These are phyloP conservation scores for Eurytoma adleriae DNA, from an alignment of 2,888 invertebrate species.

Conservation along the genomic window DNA sequence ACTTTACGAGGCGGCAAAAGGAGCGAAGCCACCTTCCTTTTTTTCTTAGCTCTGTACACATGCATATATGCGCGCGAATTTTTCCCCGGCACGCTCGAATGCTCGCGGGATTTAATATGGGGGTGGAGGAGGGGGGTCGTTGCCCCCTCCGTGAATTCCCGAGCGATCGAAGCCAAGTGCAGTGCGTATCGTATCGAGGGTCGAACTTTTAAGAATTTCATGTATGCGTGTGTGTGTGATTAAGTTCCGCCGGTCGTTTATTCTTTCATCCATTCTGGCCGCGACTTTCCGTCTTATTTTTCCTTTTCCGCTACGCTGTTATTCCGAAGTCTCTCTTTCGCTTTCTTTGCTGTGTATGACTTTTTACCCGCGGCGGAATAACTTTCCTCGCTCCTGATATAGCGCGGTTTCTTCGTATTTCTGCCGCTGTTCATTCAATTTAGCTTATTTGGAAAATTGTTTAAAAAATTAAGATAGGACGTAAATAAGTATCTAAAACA, in stretches of 20 bases:
- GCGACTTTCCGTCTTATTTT: constrained; percentile 45
- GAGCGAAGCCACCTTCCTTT: constrained; percentile 29
- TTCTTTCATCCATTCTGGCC: constrained; percentile 29
- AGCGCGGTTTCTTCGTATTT: neutral
- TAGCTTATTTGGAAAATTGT: too few species aligned
- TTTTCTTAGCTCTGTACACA: constrained; percentile 8
- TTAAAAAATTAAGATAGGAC: too few species aligned
- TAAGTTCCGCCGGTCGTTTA: constrained; percentile 62
- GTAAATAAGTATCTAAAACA: too few species aligned
- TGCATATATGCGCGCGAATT: constrained; percentile 55
- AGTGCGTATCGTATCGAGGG: constrained; percentile 22
- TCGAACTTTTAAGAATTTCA: constrained; percentile 67
- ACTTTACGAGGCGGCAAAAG: constrained; percentile 50
- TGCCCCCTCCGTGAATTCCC: constrained; percentile 62
- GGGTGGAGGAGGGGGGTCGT: constrained; percentile 59
- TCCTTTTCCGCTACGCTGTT: constrained; percentile 42
- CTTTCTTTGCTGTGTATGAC: neutral
- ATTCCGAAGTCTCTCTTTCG: neutral
- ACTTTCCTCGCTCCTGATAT: neutral
- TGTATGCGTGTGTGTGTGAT: constrained; percentile 60
- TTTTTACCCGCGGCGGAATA: neutral
- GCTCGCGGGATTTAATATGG: constrained; percentile 66
- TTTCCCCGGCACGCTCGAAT: constrained; percentile 65
- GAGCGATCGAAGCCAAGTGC: constrained; percentile 43
- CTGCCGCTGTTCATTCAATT: neutral